Base-by-base conservation (phyloP, 1,140 invertebrate species). In the Papilio xuthus region DNA sequence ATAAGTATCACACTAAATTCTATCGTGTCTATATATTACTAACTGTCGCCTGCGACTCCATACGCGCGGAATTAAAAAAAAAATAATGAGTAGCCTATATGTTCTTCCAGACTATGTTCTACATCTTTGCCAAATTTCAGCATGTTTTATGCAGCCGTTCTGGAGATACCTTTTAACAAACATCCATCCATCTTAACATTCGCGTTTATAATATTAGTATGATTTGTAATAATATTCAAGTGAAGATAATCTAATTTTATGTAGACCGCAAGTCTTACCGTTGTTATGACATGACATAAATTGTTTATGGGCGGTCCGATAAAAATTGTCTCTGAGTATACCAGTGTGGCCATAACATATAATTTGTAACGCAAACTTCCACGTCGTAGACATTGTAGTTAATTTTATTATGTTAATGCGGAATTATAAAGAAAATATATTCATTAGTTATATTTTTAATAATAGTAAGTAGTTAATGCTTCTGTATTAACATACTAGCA, bases 221-320 rank as follows among this genome's bases (percentile, higher is more conserved):
- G n/a, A n/a, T n/a, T n/a, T n/a, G 26, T 67, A 67, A 67, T 67
- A 67, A 67, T 67, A 67, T 67, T 67, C 60, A 67, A 67, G 60
- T 67, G 26, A 26, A 67, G 26, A 67, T 67, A 67, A 67, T 67
- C 60, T 67, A 28, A 67, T 60, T 9, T 26, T 60, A 53, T 56
- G 32, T 67, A 67, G 60, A 67, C 60, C 23, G 26, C 12, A 0
- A 63, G 60, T 28, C 12, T 63, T 63, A 60, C 56, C 20, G 10
- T 23, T 67, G 60, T 67, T 67, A 67, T 26, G 60, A 67, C 60
- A 67, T 28, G 12, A 67, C 60, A 67, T 32, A 67, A 67, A 67
- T 32, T 67, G 60, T 67, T 67, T 67, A 67, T 28, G 60, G 60
- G 13, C 26, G 0, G 60, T 15, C 23, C 60, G 60, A 67, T 67